phyloP scores from a whole-genome alignment of 2,113 vertebrate genomes.

The Micromys minutus region DNA sequence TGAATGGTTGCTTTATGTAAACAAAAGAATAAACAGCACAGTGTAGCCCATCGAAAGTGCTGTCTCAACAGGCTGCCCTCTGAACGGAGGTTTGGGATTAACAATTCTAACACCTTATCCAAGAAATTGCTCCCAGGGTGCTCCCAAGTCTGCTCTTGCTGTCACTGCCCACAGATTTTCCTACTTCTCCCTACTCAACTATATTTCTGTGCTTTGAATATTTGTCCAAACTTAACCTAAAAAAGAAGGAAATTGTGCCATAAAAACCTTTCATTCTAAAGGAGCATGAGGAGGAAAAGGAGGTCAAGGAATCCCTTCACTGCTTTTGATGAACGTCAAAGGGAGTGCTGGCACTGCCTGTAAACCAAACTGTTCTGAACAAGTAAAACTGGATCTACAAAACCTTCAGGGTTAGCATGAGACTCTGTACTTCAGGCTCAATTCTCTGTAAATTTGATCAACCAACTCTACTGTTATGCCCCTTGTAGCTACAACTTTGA shows the following conservation, averaged over 20 bases:
- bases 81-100: slow-evolving; percentile 61
- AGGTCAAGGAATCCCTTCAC: slow-evolving; percentile 38
- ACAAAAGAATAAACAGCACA: slow-evolving; percentile 64
- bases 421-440: slow-evolving; percentile 36
- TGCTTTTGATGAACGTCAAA: slow-evolving; percentile 31
- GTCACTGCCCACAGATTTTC: slow-evolving; percentile 14
- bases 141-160: slow-evolving; percentile 21
- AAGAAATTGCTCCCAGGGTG: slow-evolving; percentile 48
- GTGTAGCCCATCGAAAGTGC: slow-evolving; percentile 7
- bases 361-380: slow-evolving; percentile 57
- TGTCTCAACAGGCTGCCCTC: slow-evolving; percentile 49
- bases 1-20: slow-evolving; percentile 62
- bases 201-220: slow-evolving; percentile 48
- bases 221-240: slow-evolving; percentile 56
- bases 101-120: slow-evolving; percentile 40
- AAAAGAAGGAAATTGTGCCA: slow-evolving; percentile 56
- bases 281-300: background rate
- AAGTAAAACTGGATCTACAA: slow-evolving; percentile 53
- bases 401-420: slow-evolving; percentile 47
- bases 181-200: slow-evolving; percentile 22
- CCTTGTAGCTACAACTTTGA: slow-evolving; percentile 40
- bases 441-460: slow-evolving; percentile 50
- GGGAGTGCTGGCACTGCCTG: slow-evolving; percentile 45
- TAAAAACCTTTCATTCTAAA: slow-evolving; percentile 62
- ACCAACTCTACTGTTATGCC: slow-evolving; percentile 41